phyloP scores from a whole-genome alignment of 1,140 invertebrate species.

The Drosophila littoralis region DNA sequence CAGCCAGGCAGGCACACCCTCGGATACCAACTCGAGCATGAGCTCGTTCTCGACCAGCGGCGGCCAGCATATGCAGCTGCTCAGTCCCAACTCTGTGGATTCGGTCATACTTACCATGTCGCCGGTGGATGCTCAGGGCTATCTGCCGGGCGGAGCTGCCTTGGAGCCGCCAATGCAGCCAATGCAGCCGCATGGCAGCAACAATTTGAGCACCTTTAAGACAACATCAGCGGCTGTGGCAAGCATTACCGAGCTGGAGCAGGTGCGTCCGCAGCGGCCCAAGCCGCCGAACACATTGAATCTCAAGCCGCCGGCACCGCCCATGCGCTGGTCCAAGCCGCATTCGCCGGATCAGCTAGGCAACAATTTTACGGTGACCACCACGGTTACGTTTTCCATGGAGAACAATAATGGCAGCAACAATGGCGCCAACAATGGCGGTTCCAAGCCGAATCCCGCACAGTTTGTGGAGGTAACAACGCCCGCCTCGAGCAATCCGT shows the following conservation, averaged over 20 bases:
- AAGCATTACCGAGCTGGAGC: constrained; percentile 41
- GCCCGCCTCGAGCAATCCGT: constrained; percentile 69
- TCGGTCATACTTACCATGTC: constrained; percentile 91
- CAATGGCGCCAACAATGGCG: not conserved
- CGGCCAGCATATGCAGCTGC: constrained; percentile 83
- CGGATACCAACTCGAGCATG: constrained; percentile 87
- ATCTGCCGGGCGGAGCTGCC: constrained; percentile 39
- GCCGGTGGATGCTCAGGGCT: constrained; percentile 85
- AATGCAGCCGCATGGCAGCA: constrained; percentile 17
- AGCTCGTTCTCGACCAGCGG: constrained; percentile 87
- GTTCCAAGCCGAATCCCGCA: constrained; percentile 68
- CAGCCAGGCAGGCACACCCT: constrained; percentile 86
- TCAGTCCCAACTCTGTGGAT: constrained; percentile 86
- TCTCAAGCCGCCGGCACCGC: constrained; percentile 87
- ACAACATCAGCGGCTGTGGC: constrained; percentile 7
- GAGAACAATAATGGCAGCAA: constrained; percentile 83
- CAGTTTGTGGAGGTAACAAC: constrained; percentile 83
- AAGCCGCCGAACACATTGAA: constrained; percentile 93
- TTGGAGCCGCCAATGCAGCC: not conserved
- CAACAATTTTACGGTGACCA: constrained; percentile 91
- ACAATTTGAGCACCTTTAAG: constrained; percentile 80
- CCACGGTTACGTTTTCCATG: constrained; percentile 92
- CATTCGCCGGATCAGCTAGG: constrained; percentile 84
- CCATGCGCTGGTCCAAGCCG: constrained; percentile 88
- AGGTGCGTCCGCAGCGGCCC: constrained; percentile 88